Base-by-base conservation (phyloP, 1,140 invertebrate genomes). In the Gryllus bimaculatus region DNA sequence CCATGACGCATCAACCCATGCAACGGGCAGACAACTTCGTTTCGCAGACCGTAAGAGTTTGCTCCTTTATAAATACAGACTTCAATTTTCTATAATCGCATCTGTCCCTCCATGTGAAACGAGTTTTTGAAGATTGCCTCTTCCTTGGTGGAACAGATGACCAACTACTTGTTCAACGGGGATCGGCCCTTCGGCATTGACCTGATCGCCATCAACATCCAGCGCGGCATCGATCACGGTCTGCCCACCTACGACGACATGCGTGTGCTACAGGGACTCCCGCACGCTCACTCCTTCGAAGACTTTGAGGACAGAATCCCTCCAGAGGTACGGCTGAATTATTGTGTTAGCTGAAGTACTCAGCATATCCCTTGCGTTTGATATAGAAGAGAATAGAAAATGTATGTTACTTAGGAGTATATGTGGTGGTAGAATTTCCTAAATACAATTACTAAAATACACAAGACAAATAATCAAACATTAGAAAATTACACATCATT, bases 201-300 rank as follows among this genome's bases (percentile, higher is more conserved):
- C 85, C 87, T 99, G 74, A 95, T 95, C 0, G 92, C 95, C 0
- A 89, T 97, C 21, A 97, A 97, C 83, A 92, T 98, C 21, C 95
- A 96, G 84, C 87, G 95, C 82, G 94, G 93, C 5, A 81, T 96
- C 73, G 96, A 98, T 84, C 96, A 98, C 84, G 97, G 96, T 12
- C 87, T 98, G 8, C 91, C 94, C 0, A 87, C 93, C 0, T 97
- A 96, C 84, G 93, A 88, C 76, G 85, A 87, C 79, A 10, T 66
- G 54, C 54, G 54, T 7, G 54, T 66, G 10, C 18, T 66, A 7
- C 54, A 66, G 18, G 54, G 54, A 7, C 18, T 66, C 10, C 54
- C 54, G 10, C 54, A 10, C 54, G 54, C 18, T 18, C 10, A 10
- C 10, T 13, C 54, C 10, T 66, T 66, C 54, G 10, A 7, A 0